These are phyloP conservation scores for Mamestra configurata DNA, from an alignment of 1,140 invertebrate genomes.

Conservation along the genomic window DNA sequence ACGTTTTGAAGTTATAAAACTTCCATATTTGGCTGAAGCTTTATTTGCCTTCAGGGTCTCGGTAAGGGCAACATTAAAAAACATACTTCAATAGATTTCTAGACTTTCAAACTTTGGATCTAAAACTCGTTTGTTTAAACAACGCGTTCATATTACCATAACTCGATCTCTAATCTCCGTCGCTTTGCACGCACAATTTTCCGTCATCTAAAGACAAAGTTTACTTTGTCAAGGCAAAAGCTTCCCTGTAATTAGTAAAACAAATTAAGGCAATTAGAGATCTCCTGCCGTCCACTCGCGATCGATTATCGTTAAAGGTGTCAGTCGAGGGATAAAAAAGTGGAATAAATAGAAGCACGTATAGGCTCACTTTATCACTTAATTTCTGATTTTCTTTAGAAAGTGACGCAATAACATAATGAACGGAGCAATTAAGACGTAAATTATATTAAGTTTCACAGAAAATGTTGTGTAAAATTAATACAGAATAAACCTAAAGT, in stretches of 20 bases:
- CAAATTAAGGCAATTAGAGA: conserved; percentile 64
- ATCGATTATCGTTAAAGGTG: conserved; percentile 48
- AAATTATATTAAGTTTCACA: background rate
- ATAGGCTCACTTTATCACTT: too few species aligned
- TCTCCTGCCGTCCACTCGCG: conserved; percentile 37
- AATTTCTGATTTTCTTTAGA: background rate
- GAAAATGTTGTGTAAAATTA: background rate
- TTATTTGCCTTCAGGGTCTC: background rate
- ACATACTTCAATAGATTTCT: background rate
- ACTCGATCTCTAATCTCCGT: background rate
- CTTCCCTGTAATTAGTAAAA: conserved; percentile 66
- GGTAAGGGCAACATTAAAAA: background rate
- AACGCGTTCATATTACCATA: conserved; percentile 19
- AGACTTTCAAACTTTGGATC: background rate
- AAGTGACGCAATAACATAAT: background rate
- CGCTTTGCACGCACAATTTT: background rate
- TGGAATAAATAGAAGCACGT: background rate
- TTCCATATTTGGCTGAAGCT: background rate
- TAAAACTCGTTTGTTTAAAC: background rate
- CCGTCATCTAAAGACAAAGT: background rate
- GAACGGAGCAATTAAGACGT: background rate
- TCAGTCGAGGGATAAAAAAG: background rate
- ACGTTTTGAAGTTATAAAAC: background rate
- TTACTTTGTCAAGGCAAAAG: conserved; percentile 49
- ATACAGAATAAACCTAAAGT: background rate